phyloP scores from a whole-genome alignment of 2,888 invertebrate genomes.

The Galeopsomyia nigrocyanea region DNA sequence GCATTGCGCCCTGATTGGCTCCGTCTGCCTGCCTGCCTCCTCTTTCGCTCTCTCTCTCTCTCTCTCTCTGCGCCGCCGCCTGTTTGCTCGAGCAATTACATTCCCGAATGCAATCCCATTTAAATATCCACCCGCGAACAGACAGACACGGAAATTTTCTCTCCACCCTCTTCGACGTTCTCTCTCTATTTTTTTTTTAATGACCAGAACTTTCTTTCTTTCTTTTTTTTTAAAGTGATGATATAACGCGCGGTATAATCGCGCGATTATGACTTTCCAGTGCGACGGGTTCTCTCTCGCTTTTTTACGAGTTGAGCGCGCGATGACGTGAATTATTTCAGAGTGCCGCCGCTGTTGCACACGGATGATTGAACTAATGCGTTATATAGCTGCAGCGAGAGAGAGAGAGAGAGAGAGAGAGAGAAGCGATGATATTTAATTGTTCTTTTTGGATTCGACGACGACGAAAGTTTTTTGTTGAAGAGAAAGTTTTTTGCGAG shows the following conservation, averaged over 20 bases:
- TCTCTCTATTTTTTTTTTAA: too few species aligned
- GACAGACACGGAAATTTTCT: neutral
- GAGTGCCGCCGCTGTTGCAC: too few species aligned
- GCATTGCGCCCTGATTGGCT: conserved; percentile 68
- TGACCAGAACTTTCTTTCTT: too few species aligned
- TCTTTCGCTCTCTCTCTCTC: conserved; percentile 36
- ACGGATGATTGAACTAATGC: too few species aligned
- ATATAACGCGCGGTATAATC: conserved; percentile 24
- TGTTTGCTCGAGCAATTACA: conserved; percentile 63
- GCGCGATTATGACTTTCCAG: conserved; percentile 39
- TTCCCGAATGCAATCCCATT: conserved; percentile 64
- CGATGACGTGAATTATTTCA: conserved; percentile 44
- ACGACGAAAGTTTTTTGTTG: too few species aligned
- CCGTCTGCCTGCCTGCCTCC: conserved; percentile 61
- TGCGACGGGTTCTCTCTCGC: too few species aligned
- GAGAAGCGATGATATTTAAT: too few species aligned
- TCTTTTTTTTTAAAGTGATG: conserved; percentile 25
- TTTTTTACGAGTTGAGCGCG: conserved; percentile 33
- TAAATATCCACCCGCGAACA: conserved; percentile 57
- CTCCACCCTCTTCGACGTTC: neutral
- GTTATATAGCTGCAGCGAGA: too few species aligned
- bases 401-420: too few species aligned
- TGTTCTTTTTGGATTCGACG: too few species aligned
- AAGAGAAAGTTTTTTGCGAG: too few species aligned
- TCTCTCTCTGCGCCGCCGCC: conserved; percentile 42